Conservation (phyloP, 92 coral and sea anemone genomes). For the Umimayanthus chanpuru region DNA sequence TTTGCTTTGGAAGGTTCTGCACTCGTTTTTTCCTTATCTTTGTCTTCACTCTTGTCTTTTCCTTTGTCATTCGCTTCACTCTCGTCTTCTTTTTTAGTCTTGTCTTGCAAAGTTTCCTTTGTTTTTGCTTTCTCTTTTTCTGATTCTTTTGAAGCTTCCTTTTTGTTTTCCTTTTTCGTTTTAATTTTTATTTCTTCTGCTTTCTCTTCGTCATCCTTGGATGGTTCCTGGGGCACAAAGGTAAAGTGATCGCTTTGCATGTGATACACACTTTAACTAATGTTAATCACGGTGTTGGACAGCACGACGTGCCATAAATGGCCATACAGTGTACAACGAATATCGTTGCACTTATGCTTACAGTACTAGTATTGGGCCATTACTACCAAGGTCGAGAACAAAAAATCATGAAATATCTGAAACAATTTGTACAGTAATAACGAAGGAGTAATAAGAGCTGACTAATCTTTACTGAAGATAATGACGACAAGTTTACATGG, state of each 20-base stretch:
- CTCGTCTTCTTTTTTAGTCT: constrained; percentile 35
- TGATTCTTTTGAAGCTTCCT: constrained; percentile 44
- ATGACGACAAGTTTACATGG: neutral
- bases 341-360: no score
- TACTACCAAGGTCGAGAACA: no score
- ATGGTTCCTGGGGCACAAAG: constrained; percentile 30
- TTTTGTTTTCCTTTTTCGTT: constrained; percentile 35
- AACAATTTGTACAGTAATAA: no score
- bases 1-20: neutral
- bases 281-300: no score
- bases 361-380: no score
- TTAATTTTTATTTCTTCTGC: constrained; percentile 37
- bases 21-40: constrained; percentile 23
- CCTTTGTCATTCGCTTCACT: constrained; percentile 24
- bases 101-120: constrained; percentile 55
- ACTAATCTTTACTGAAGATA: neutral
- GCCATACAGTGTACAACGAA: no score
- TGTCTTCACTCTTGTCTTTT: constrained; percentile 28
- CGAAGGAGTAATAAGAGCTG: no score
- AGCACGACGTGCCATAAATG: no score
- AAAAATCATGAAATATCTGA: no score
- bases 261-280: neutral
- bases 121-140: constrained; percentile 16
- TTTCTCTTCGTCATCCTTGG: constrained; percentile 20
- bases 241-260: neutral